A percentile compares a stretch with the other conserved stretches of the same genome.
Conservation (phyloP, 2,113 vertebrate genomes). For the Corythoichthys haematopterus region DNA sequence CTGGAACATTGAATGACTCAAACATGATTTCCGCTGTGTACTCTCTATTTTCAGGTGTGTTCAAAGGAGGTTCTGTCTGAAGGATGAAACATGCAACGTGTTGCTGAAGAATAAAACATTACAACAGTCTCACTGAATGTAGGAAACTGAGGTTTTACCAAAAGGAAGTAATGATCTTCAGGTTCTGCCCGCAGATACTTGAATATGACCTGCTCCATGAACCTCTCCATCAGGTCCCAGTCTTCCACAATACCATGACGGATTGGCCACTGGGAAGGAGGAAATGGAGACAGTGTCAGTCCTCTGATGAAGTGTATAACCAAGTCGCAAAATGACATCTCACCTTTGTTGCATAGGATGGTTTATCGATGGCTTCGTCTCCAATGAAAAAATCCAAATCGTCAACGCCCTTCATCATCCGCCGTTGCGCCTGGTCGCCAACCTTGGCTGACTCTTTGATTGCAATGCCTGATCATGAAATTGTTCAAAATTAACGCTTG, state of each 20-base stretch:
- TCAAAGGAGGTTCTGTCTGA: conserved; percentile 94
- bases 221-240: conserved; percentile 98
- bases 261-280: conserved; percentile 84
- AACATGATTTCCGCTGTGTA: conserved; percentile 99
- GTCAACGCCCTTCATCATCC: conserved; percentile 96
- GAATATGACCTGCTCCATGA: conserved; percentile 99
- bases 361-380: conserved; percentile 98
- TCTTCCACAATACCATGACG: conserved; percentile 98
- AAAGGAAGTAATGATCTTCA: conserved; percentile 96
- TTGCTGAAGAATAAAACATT: background rate
- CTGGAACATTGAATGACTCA: conserved; percentile 96
- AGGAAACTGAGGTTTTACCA: conserved; percentile 72
- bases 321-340: no score
- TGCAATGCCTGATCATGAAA: conserved; percentile 81
- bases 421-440: conserved; percentile 92
- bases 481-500: background rate
- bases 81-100: conserved; percentile 1
- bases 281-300: background rate
- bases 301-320: no score
- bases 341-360: conserved; percentile 95
- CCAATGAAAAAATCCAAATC: conserved; percentile 98
- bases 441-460: conserved; percentile 98
- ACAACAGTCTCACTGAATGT: no score
- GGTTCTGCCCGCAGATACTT: conserved; percentile 98
- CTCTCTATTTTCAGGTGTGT: conserved; percentile 97